Percentiles rank a stretch among this genome's conserved stretches.
phyloP scores from a whole-genome alignment of 92 coral and sea anemone species.

The Bergia sp. region DNA sequence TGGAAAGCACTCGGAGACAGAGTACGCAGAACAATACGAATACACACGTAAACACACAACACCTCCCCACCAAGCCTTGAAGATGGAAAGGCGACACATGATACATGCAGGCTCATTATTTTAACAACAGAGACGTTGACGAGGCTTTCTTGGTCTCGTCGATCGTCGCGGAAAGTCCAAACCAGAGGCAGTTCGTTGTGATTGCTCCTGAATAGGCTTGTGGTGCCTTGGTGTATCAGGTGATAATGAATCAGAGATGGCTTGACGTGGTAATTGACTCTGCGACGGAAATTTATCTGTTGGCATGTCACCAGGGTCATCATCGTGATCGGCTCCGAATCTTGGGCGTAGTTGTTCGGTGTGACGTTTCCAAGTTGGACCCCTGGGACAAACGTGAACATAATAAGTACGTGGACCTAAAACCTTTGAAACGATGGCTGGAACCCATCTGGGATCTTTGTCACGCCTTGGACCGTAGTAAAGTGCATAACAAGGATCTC shows the following conservation, averaged over 20 bases:
- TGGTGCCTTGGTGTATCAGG: conserved; percentile 17
- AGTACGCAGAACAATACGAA: conserved; percentile 18
- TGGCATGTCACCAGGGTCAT: conserved; percentile 21
- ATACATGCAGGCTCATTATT: conserved; percentile 17
- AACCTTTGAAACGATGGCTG: conserved; percentile 16
- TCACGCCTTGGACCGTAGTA: conserved; percentile 22
- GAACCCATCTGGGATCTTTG: conserved; percentile 23
- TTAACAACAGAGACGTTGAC: conserved; percentile 18
- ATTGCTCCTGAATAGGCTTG: conserved; percentile 19
- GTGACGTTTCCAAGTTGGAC: conserved; percentile 26
- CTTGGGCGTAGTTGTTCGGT: conserved; percentile 13
- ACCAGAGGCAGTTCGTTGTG: conserved; percentile 21
- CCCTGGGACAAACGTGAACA: conserved; percentile 17
- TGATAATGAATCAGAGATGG: conserved; percentile 17
- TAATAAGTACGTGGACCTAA: background rate
- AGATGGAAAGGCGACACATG: conserved; percentile 19
- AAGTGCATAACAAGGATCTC: conserved; percentile 20
- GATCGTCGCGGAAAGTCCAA: conserved; percentile 20
- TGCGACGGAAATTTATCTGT: conserved; percentile 14
- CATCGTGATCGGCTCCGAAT: background rate
- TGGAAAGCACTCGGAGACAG: conserved; percentile 20
- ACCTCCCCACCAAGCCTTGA: too few relatives aligned
- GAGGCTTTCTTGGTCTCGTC: conserved; percentile 20
- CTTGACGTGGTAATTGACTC: conserved; percentile 19
- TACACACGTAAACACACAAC: too few relatives aligned